These are phyloP conservation scores for Seriola dumerili DNA, from an alignment of 2,113 vertebrate species.

Conservation along the genomic window DNA sequence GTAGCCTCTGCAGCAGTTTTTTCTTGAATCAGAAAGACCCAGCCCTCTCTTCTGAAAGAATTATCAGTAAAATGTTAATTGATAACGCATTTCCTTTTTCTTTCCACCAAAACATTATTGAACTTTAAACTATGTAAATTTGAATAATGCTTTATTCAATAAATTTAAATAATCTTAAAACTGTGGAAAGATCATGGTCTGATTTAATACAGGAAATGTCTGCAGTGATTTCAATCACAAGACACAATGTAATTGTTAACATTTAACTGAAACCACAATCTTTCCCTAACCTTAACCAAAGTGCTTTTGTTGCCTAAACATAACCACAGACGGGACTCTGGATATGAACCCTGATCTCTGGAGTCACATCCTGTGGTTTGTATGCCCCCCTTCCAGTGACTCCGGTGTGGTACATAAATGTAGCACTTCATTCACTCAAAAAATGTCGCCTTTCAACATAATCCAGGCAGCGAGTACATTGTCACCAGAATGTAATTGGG, in stretches of 20 bases:
- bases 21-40: too few relatives aligned
- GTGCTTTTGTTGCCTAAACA: background rate
- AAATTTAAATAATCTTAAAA: too few relatives aligned
- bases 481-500: too few relatives aligned
- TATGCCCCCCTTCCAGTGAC: too few relatives aligned
- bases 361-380: background rate
- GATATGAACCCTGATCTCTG: background rate
- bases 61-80: too few relatives aligned
- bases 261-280: background rate
- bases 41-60: too few relatives aligned
- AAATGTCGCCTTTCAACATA: background rate
- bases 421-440: background rate
- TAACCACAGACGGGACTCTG: background rate
- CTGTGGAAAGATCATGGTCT: background rate
- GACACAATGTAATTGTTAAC: background rate
- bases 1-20: background rate
- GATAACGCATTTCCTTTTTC: too few relatives aligned
- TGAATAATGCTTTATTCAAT: too few relatives aligned
- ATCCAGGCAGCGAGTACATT: background rate
- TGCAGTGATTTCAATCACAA: background rate
- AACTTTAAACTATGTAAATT: too few relatives aligned
- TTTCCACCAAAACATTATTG: too few relatives aligned
- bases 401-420: background rate
- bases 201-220: background rate
- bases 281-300: background rate